Conservation (phyloP, 2,113 vertebrate species). For the Centropristis striata region DNA sequence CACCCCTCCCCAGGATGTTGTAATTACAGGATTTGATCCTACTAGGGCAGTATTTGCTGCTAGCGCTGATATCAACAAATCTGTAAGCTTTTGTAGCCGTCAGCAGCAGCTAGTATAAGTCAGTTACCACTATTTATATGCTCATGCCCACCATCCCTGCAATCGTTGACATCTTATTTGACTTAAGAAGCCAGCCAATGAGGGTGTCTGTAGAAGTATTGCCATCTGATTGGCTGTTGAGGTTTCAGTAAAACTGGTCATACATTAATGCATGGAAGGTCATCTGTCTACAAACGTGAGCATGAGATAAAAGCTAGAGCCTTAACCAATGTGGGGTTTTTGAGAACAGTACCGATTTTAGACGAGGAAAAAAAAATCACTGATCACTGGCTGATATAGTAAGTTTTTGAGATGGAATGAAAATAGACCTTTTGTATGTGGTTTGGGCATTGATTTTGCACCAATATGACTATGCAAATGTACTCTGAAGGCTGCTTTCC, state of each 20-base stretch:
- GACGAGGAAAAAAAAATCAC: not conserved
- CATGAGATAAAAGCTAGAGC: not conserved
- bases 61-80: conserved; percentile 40
- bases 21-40: conserved; percentile 44
- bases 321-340: no score
- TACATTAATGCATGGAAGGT: not conserved
- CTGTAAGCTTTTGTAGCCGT: conserved; percentile 40
- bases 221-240: not conserved
- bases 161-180: not conserved
- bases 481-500: no score
- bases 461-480: no score
- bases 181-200: not conserved
- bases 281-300: not conserved
- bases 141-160: not conserved
- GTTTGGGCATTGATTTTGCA: no score
- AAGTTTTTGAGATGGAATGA: no score
- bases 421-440: no score
- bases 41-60: conserved; percentile 17
- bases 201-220: not conserved
- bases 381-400: no score
- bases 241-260: no score
- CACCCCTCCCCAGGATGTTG: conserved; percentile 24
- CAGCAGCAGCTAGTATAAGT: conserved; percentile 15
- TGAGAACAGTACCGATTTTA: no score
- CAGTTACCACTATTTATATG: conserved; percentile 18